Percentiles rank a stretch among this genome's conserved stretches.
Conservation (phyloP, 1,140 invertebrate genomes). For the Megalonaias nervosa region DNA sequence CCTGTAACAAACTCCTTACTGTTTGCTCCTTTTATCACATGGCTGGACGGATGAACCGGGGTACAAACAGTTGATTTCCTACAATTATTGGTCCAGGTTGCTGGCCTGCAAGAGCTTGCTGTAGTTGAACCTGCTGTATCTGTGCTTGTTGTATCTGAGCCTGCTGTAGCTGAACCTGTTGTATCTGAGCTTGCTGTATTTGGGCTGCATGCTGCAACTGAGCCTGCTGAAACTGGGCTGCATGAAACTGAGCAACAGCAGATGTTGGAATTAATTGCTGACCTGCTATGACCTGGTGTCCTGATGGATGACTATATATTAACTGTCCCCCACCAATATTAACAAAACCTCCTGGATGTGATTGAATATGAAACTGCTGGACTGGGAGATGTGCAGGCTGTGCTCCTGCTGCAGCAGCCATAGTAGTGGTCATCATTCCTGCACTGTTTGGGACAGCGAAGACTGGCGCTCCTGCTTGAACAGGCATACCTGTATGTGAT, state of each 20-base stretch:
- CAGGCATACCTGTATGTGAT: constrained; percentile 20
- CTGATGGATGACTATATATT: too few relatives aligned
- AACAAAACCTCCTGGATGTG: too few relatives aligned
- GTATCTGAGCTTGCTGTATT: constrained; percentile 20
- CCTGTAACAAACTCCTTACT: too few relatives aligned
- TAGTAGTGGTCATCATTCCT: constrained; percentile 11
- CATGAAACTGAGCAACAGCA: constrained; percentile 8
- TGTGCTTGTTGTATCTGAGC: constrained; percentile 20
- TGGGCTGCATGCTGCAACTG: constrained; percentile 11
- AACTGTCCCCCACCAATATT: too few relatives aligned
- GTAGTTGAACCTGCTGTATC: constrained; percentile 24
- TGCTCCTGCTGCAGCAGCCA: constrained; percentile 24
- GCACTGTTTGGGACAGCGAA: constrained; percentile 26
- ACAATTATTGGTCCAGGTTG: constrained; percentile 34
- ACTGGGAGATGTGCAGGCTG: constrained; percentile 21
- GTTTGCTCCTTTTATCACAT: constrained; percentile 3
- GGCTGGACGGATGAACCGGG: constrained; percentile 25
- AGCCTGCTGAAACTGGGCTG: not conserved
- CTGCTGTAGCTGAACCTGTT: constrained; percentile 9
- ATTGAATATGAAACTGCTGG: not conserved
- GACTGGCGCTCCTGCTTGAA: constrained; percentile 36
- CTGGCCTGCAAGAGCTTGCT: constrained; percentile 25
- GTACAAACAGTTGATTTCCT: constrained; percentile 39
- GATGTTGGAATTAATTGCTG: constrained; percentile 6
- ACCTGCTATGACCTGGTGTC: not conserved